Conservation (phyloP, 2,113 vertebrate species). For the Lates calcarifer region DNA sequence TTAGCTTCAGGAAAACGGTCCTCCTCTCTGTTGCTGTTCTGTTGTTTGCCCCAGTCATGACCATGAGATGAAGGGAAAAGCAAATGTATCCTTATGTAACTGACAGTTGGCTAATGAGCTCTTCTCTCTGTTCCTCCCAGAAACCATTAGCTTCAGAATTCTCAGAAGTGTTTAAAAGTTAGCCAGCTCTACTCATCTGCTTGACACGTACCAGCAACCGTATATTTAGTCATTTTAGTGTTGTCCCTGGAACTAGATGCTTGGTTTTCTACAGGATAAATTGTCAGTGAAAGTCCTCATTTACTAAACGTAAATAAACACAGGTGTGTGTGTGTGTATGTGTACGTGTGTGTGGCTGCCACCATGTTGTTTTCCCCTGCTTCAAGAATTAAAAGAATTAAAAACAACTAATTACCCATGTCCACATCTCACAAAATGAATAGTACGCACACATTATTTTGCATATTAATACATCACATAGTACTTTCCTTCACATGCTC, state of each 20-base stretch:
- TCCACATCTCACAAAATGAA: too few relatives aligned
- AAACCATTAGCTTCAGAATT: constrained; percentile 50
- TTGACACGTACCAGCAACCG: constrained; percentile 6
- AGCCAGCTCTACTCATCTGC: constrained; percentile 13
- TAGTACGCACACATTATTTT: too few relatives aligned
- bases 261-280: neutral
- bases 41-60: constrained; percentile 28
- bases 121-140: constrained; percentile 21
- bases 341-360: neutral
- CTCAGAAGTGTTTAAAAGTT: constrained; percentile 31
- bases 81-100: constrained; percentile 29
- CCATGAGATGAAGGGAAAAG: constrained; percentile 34
- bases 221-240: neutral
- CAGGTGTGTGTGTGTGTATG: neutral
- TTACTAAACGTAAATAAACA: constrained; percentile 2
- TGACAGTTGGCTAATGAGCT: constrained; percentile 47
- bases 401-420: neutral
- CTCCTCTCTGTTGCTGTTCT: constrained; percentile 5
- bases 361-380: neutral
- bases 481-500: too few relatives aligned
- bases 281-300: neutral
- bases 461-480: too few relatives aligned
- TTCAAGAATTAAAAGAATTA: neutral
- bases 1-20: neutral
- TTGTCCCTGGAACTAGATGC: neutral